Evolutionary conservation across 2,113 vertebrate species (phyloP).

Genomic region (Prunella himalayana): DNA sequence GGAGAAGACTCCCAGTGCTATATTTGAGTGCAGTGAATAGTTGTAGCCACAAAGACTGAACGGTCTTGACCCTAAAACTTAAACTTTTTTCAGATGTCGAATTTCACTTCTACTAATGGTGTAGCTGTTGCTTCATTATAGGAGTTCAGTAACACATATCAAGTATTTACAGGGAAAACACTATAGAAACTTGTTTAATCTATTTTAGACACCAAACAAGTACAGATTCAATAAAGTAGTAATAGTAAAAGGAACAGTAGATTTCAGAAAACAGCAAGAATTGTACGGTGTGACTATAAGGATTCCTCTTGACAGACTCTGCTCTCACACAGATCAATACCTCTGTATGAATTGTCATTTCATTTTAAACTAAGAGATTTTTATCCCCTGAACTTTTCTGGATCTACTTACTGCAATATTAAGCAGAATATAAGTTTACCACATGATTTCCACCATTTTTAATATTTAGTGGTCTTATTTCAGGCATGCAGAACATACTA

Average conservation of each 20-base stretch:
- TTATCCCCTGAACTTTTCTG: neutral
- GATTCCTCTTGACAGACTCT: neutral
- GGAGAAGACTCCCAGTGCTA: neutral
- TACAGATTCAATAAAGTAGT: neutral
- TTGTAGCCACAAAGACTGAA: neutral
- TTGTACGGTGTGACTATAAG: neutral
- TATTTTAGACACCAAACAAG: neutral
- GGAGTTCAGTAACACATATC: neutral
- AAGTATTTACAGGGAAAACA: neutral
- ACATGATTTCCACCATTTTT: neutral
- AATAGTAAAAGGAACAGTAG: neutral
- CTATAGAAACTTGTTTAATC: neutral
- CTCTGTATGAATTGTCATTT: neutral
- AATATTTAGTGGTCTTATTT: neutral
- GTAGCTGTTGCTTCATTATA: neutral
- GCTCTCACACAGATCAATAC: neutral
- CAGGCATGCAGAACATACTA: neutral
- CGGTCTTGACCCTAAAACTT: neutral
- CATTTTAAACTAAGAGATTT: neutral
- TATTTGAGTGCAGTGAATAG: neutral
- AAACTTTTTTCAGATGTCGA: neutral
- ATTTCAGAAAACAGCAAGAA: neutral
- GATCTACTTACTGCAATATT: neutral
- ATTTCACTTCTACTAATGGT: neutral
- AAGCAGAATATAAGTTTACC: neutral